phyloP scores from a whole-genome alignment of 1,140 invertebrate genomes.

The Formica selysi region DNA sequence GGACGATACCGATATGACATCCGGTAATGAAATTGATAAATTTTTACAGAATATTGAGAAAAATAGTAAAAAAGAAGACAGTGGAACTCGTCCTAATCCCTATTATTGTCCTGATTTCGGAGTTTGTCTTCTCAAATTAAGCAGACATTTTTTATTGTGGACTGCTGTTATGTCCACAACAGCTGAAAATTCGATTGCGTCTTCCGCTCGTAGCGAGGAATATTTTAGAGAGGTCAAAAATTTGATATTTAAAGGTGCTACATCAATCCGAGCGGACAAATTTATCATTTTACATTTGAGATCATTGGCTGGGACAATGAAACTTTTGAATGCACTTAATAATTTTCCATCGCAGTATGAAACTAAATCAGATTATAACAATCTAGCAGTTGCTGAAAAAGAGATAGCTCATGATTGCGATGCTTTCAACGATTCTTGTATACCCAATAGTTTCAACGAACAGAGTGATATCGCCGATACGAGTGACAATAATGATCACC shows the following conservation, averaged over 20 bases:
- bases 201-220: slow-evolving; percentile 64
- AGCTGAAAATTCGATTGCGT: slow-evolving; percentile 55
- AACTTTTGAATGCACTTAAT: slow-evolving; percentile 42
- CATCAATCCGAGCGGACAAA: not conserved
- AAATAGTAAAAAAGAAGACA: slow-evolving; percentile 35
- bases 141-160: not conserved
- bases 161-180: not conserved
- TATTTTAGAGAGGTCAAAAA: slow-evolving; percentile 59
- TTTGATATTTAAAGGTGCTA: slow-evolving; percentile 42
- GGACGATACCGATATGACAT: not conserved
- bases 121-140: slow-evolving; percentile 46
- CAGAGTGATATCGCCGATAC: too few relatives aligned
- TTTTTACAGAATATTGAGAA: slow-evolving; percentile 52
- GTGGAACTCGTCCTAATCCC: slow-evolving; percentile 53
- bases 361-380: too few relatives aligned
- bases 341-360: too few relatives aligned
- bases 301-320: slow-evolving; percentile 53
- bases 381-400: too few relatives aligned
- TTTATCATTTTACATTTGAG: slow-evolving; percentile 35
- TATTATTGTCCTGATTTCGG: slow-evolving; percentile 60
- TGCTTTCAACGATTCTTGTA: too few relatives aligned
- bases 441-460: too few relatives aligned
- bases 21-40: slow-evolving; percentile 15
- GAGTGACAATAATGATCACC: too few relatives aligned
- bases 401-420: too few relatives aligned